phyloP scores from a whole-genome alignment of 2,113 vertebrate genomes.

The Ploceus nigricollis region DNA sequence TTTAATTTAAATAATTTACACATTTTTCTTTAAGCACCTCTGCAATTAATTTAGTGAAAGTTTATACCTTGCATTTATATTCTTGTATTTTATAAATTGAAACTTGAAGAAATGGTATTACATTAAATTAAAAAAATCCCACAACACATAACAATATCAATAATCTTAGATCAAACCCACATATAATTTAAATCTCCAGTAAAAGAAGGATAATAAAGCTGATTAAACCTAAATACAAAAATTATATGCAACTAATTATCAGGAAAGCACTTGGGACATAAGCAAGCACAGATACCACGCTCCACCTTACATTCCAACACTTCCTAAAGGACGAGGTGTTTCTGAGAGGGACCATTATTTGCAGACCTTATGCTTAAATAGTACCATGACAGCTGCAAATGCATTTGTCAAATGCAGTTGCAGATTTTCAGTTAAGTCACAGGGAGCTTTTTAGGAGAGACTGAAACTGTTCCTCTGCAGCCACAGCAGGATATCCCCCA shows the following conservation, averaged over 20 bases:
- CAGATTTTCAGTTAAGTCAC: neutral
- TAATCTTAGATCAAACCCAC: conserved; percentile 13
- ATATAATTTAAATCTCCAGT: neutral
- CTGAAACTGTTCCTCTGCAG: neutral
- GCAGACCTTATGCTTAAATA: neutral
- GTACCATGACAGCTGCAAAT: neutral
- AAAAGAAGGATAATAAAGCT: conserved; percentile 24
- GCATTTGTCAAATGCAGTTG: neutral
- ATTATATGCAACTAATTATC: neutral
- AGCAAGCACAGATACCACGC: neutral
- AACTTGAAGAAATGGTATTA: conserved; percentile 8
- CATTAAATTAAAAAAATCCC: conserved; percentile 12
- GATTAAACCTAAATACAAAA: conserved; percentile 18
- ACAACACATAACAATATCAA: neutral
- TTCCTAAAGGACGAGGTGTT: neutral
- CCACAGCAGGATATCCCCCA: neutral
- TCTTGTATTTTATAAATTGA: conserved; percentile 26
- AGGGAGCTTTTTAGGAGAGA: neutral
- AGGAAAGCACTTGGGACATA: neutral
- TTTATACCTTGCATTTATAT: conserved; percentile 19
- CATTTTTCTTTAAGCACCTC: conserved; percentile 41
- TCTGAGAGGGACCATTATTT: neutral
- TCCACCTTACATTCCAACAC: neutral
- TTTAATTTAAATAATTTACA: conserved; percentile 65
- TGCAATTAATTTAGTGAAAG: conserved; percentile 35